Evolutionary conservation across 2,797 vertebrate genomes (phyloP).

Genomic region (Chiloscyllium punctatum): DNA sequence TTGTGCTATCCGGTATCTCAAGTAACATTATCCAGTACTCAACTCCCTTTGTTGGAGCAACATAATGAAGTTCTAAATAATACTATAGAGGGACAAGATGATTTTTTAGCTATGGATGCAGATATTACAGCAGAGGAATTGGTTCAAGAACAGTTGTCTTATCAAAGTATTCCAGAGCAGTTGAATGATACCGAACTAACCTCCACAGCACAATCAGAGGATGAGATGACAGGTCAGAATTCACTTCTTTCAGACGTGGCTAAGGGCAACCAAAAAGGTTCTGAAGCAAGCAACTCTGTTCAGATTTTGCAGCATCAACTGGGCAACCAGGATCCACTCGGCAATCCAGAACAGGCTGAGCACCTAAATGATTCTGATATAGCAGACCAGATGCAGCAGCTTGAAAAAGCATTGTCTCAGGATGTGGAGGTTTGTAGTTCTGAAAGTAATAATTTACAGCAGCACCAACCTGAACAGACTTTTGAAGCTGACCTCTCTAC

Average conservation of each 20-base stretch:
- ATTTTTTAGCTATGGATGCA: slow-evolving; percentile 41
- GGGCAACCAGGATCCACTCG: background rate
- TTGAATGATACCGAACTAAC: background rate
- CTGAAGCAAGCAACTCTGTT: background rate
- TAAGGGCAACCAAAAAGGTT: slow-evolving; percentile 11
- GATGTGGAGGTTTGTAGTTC: slow-evolving; percentile 31
- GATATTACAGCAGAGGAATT: slow-evolving; percentile 45
- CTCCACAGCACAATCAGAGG: fast-evolving
- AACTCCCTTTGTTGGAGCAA: background rate
- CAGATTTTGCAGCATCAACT: slow-evolving; percentile 22
- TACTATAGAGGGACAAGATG: background rate
- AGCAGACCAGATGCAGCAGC: slow-evolving; percentile 49
- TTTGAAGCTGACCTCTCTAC: slow-evolving; percentile 26
- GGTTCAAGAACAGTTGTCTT: slow-evolving; percentile 39
- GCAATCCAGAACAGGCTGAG: slow-evolving; percentile 40
- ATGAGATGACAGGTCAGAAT: background rate
- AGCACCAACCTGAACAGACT: background rate
- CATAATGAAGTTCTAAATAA: slow-evolving; percentile 26
- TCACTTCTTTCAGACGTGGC: fast-evolving
- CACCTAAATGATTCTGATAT: slow-evolving; percentile 45
- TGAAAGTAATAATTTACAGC: background rate
- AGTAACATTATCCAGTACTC: slow-evolving; percentile 29
- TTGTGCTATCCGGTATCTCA: slow-evolving; percentile 19
- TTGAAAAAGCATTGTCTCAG: slow-evolving; percentile 50
- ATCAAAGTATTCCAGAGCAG: background rate